Percentiles rank a stretch among this genome's conserved stretches.
These are phyloP conservation scores for Germaria angustata DNA, from an alignment of 2,888 invertebrate genomes.

Conservation along the genomic window DNA sequence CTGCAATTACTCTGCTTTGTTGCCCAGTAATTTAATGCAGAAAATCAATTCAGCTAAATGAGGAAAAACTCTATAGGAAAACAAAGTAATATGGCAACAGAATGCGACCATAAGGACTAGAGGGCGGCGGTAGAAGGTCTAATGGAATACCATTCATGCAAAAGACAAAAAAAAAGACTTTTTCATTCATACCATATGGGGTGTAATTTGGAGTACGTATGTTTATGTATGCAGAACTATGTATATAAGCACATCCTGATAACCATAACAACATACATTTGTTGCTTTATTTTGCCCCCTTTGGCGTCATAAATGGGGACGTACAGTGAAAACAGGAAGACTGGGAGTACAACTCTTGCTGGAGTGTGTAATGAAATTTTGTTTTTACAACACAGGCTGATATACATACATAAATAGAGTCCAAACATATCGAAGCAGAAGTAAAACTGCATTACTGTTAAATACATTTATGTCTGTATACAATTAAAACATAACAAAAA, in stretches of 20 bases:
- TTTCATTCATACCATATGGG: conserved; percentile 49
- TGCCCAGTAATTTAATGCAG: conserved; percentile 67
- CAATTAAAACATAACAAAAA: conserved; percentile 7
- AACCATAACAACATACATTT: conserved; percentile 50
- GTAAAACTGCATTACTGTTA: conserved; percentile 63
- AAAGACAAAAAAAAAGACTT: conserved; percentile 15
- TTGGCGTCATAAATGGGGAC: conserved; percentile 45
- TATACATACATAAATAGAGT: conserved; percentile 23
- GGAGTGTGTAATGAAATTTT: conserved; percentile 50
- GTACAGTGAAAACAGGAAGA: conserved; percentile 2
- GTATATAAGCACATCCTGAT: background rate
- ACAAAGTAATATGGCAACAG: conserved; percentile 46
- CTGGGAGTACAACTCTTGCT: conserved; percentile 43
- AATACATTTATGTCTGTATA: conserved; percentile 5
- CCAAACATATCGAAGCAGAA: conserved; percentile 61
- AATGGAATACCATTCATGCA: conserved; percentile 4
- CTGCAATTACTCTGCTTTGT: conserved; percentile 59
- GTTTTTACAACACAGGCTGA: conserved; percentile 31
- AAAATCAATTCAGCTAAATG: conserved; percentile 78
- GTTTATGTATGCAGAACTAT: background rate
- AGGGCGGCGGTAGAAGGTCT: conserved; percentile 4
- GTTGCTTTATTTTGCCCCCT: conserved; percentile 49
- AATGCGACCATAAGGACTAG: background rate
- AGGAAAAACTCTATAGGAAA: conserved; percentile 37
- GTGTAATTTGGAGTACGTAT: background rate